A percentile compares a stretch with the other conserved stretches of the same genome.
Evolutionary conservation across 2,888 invertebrate genomes (phyloP).

Genomic region (Clepsis dumicolana): DNA sequence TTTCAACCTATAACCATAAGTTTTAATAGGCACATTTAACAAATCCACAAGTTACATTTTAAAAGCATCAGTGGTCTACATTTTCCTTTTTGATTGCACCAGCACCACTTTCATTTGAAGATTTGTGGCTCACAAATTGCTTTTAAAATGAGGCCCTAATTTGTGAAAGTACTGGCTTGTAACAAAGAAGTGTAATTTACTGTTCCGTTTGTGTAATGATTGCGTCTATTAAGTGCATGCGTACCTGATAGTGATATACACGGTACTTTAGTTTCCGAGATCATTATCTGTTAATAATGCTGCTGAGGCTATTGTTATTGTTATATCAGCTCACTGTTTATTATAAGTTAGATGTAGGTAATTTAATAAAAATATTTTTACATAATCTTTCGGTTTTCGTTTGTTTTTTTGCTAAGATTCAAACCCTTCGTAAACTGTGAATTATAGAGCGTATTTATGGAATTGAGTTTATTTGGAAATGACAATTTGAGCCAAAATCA

Average conservation of each 20-base stretch:
- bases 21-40: too few relatives aligned
- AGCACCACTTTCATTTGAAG: not conserved
- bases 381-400: not conserved
- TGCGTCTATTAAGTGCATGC: constrained; percentile 12
- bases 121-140: not conserved
- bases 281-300: not conserved
- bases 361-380: constrained; percentile 39
- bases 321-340: not conserved
- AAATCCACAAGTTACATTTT: not conserved
- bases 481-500: too few relatives aligned
- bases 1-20: too few relatives aligned
- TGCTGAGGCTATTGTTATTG: not conserved
- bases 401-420: too few relatives aligned
- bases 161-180: constrained; percentile 6
- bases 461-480: too few relatives aligned
- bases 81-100: not conserved
- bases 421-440: too few relatives aligned
- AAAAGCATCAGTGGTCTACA: not conserved
- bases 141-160: not conserved
- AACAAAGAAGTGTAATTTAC: not conserved
- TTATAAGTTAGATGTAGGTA: constrained; percentile 29
- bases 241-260: constrained; percentile 1
- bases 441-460: too few relatives aligned
- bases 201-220: not conserved
- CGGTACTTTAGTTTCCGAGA: constrained; percentile 3